These are phyloP conservation scores for Uropetala carovei DNA, from an alignment of 2,888 invertebrate genomes.

Conservation along the genomic window DNA sequence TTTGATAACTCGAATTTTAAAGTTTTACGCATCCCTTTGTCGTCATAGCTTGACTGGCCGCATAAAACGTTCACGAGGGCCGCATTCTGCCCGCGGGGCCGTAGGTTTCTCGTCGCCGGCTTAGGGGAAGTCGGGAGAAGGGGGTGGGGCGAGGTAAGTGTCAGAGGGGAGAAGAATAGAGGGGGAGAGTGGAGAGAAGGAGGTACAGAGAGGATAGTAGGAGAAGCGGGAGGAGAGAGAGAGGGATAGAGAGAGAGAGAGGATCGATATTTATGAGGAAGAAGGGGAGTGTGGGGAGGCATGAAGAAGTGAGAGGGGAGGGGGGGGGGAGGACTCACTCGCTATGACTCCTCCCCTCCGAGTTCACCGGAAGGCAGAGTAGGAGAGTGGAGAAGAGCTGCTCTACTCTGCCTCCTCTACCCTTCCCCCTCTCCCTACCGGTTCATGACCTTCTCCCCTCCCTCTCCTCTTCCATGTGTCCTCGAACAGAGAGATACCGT, in stretches of 20 bases:
- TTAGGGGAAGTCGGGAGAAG: background rate
- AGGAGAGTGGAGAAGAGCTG: background rate
- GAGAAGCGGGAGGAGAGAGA: background rate
- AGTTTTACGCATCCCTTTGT: too few relatives aligned
- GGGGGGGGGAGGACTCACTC: background rate
- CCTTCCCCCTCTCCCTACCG: background rate
- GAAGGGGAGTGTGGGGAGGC: background rate
- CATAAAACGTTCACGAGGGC: too few relatives aligned
- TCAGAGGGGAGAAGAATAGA: background rate
- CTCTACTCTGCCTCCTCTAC: background rate
- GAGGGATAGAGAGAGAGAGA: background rate
- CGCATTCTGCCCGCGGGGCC: too few relatives aligned
- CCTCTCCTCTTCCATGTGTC: conserved; percentile 5
- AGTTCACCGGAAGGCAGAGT: too few relatives aligned
- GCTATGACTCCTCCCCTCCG: background rate
- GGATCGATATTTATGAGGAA: conserved; percentile 22
- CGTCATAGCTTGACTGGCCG: too few relatives aligned
- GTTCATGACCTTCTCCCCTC: conserved; percentile 53
- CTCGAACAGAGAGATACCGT: background rate
- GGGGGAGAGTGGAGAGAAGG: background rate
- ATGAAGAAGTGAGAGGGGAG: background rate
- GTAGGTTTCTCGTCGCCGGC: too few relatives aligned
- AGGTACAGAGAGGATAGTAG: background rate
- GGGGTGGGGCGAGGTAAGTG: background rate
- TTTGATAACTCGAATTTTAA: too few relatives aligned